These are phyloP conservation scores for Pachymerium ferrugineum DNA, from an alignment of 2,888 invertebrate genomes.

Conservation along the genomic window DNA sequence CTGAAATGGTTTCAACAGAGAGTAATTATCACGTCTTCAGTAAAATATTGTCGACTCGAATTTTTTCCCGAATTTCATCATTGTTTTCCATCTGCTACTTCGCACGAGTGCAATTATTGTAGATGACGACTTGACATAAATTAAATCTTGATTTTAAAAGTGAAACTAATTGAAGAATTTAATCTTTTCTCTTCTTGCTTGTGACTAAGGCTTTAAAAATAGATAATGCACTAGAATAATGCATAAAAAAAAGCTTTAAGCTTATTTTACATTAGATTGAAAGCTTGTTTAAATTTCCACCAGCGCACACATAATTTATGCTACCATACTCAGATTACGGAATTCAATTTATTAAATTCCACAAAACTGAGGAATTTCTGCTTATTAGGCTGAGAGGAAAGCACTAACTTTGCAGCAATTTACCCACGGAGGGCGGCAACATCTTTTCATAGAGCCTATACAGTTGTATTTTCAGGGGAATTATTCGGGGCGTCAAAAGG, in stretches of 20 bases:
- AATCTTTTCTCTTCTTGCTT: no score
- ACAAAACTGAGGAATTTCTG: constrained; percentile 1
- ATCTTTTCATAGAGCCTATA: not conserved
- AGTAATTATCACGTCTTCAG: constrained; percentile 8
- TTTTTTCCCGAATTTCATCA: not conserved
- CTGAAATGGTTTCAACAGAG: not conserved
- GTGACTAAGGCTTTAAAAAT: no score
- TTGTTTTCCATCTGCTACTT: not conserved
- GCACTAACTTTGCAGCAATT: not conserved
- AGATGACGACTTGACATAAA: not conserved
- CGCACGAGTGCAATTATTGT: not conserved
- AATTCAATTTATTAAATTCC: constrained; percentile 8
- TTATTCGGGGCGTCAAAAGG: constrained; percentile 7
- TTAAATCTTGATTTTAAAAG: not conserved
- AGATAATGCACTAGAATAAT: not conserved
- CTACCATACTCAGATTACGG: not conserved
- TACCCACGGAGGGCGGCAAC: not conserved
- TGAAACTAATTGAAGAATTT: no score
- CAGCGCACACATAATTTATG: not conserved
- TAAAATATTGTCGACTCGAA: not conserved
- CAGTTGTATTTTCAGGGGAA: not conserved
- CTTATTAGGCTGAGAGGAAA: not conserved
- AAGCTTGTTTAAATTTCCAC: not conserved
- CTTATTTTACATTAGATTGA: not conserved
- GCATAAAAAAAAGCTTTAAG: not conserved